Evolutionary conservation across 2,888 invertebrate genomes (phyloP).

Genomic region (Xanthia togata): DNA sequence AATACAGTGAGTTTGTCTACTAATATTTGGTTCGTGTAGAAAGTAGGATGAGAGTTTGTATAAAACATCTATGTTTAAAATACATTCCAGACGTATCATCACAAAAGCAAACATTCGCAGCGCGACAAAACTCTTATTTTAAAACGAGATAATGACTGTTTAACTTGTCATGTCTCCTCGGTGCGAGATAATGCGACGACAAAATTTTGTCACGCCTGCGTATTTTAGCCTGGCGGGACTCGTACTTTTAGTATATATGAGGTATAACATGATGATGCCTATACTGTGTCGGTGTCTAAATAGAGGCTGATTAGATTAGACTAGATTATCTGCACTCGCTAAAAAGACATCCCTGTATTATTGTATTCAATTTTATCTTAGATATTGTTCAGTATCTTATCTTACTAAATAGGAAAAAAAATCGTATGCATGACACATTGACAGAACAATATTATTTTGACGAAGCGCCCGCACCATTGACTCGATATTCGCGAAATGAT

Average conservation of each 20-base stretch:
- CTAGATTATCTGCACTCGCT: constrained; percentile 44
- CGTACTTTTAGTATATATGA: constrained; percentile 45
- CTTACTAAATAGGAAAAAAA: not conserved
- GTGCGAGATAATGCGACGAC: too few relatives aligned
- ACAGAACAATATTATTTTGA: not conserved
- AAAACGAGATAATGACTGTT: not conserved
- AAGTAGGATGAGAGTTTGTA: constrained; percentile 42
- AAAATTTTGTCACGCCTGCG: constrained; percentile 12
- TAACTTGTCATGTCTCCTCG: not conserved
- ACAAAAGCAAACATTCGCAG: constrained; percentile 40
- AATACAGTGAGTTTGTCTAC: constrained; percentile 49
- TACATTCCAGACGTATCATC: constrained; percentile 67
- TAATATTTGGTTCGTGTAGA: constrained; percentile 33
- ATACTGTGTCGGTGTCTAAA: constrained; percentile 37
- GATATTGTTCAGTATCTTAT: not conserved
- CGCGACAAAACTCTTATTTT: not conserved
- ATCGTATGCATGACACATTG: not conserved
- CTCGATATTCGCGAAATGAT: not conserved
- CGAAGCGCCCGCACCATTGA: not conserved
- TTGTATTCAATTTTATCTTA: not conserved
- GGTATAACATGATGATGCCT: constrained; percentile 32
- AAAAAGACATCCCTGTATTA: constrained; percentile 21
- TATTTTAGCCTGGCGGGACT: not conserved
- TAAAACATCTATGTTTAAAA: constrained; percentile 60
- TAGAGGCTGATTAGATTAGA: constrained; percentile 55